Evolutionary conservation across 2,888 invertebrate species (phyloP), one percentile per base, ranked within the genome.

Genomic region (Halictus quadricinctus): DNA sequence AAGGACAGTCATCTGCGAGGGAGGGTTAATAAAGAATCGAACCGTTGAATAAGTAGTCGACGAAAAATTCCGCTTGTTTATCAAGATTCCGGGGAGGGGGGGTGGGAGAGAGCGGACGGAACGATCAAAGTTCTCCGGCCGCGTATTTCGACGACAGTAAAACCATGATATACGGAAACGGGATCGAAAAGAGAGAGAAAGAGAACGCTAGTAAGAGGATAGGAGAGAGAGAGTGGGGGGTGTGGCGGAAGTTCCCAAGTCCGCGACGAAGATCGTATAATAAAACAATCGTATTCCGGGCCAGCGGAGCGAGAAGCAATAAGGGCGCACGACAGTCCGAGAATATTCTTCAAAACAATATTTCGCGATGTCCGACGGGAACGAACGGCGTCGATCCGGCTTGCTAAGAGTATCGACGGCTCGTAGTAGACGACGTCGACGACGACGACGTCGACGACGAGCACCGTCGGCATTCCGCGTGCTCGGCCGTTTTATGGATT

Each of bases 241-340:
- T 25, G 69, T 15, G 48, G 43, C 70, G 77, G 74, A 91, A 87
- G 76, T 88, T 82, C 66, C 78, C 80, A 88, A 91, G 88, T 88
- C 82, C 83, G 85, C 87, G 87, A 87, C 85, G 87, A 90, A 90
- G 87, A 90, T 90, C 91, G 93, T 90, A 93, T 92, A 93, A 93
- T 93, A 93, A 93, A 93, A 93, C 93, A 93, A 93, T 93, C 90
- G 91, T 92, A 91, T 92, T 92, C 90, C 90, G 80, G 86, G 83
- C 90, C 90, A 91, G 82, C 88, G 91, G 90, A 90, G 88, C 90
- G 88, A 88, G 86, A 91, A 89, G 90, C 90, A 87, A 89, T 89
- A 87, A 88, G 88, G 84, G 85, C 74, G 88, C 79, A 70, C 76
- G 81, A 85, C 83, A 60, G 86, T 86, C 85, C 86, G 79, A 84